Evolutionary conservation across 2,888 invertebrate genomes (phyloP).

Genomic region (Hydriomena furcata): DNA sequence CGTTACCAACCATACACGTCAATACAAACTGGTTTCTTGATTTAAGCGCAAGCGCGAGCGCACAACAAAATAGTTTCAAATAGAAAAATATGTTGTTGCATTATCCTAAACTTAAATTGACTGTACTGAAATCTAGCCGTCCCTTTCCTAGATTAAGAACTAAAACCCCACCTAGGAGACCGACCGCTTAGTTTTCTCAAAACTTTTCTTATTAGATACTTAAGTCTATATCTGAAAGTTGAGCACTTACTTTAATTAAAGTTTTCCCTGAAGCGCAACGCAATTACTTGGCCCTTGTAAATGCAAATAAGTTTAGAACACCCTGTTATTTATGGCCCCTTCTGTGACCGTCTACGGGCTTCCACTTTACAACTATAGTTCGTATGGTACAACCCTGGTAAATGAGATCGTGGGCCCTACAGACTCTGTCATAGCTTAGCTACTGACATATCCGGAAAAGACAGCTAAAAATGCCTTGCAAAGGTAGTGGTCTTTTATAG

Average conservation of each 20-base stretch:
- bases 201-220: constrained; percentile 76
- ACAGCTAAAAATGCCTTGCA: too few species aligned
- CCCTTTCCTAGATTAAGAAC: constrained; percentile 3
- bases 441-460: too few species aligned
- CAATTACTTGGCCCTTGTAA: constrained; percentile 81
- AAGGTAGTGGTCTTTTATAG: too few species aligned
- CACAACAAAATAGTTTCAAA: too few species aligned
- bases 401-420: background rate
- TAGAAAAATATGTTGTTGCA: too few species aligned
- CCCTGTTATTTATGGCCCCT: constrained; percentile 69
- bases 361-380: constrained; percentile 33
- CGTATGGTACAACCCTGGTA: background rate
- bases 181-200: constrained; percentile 56
- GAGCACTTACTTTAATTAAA: constrained; percentile 80
- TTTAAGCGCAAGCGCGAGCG: too few species aligned
- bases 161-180: constrained; percentile 31
- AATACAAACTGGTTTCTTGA: too few species aligned
- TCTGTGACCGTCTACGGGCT: constrained; percentile 40
- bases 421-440: too few species aligned
- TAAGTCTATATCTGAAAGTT: constrained; percentile 67
- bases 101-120: too few species aligned
- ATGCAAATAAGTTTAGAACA: constrained; percentile 80
- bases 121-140: constrained; percentile 5
- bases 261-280: constrained; percentile 77
- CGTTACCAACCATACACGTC: too few species aligned